Base-by-base conservation (phyloP, 2,113 vertebrate species). In the Ptilonorhynchus violaceus region DNA sequence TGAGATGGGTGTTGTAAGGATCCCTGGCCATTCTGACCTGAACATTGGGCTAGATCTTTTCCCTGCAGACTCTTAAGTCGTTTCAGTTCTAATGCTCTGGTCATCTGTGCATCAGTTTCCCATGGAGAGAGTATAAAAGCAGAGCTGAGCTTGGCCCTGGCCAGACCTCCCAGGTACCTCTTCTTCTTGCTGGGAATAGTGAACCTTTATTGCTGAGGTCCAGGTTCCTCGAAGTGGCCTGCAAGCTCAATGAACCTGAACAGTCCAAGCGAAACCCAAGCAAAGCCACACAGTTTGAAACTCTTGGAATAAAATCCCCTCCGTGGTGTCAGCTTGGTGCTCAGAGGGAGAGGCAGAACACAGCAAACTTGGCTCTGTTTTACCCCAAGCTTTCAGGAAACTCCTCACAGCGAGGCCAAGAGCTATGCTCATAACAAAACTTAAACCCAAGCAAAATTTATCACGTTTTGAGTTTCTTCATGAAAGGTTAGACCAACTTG, bases 361-460 rank as follows among this genome's bases (percentile, higher is more conserved):
- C 5, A 0, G 62, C 91, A 89, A 85, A 81, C 88, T 97, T 97
- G 96, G 93, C 96, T 96, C 44, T 58, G 62, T 20, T 89, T 84
- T 86, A 67, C 80, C 73, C 93, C 89, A 96, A 82, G 88, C 96
- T 87, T 92, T 96, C 95, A 93, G 94, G 89, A 96, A 95, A 93
- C 83, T 72, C 75, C 85, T 93, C 13, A 8, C 58, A 67, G 69
- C 2, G 41, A 93, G 80, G 84, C 92, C 96, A 95, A 93, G 83
- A 89, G 55, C 58, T 84, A 4, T 27, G 85, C 46, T 90, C 86
- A 16, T 92, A 93, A 73, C 83, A 95, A 81, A 95, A 91, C 56
- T 60, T 84, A 92, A 95, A 92, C 87, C 52, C 66, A 76, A 88
- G 95, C 79, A 91, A 91, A 91, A 96, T 95, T 70, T 72, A 82